Evolutionary conservation across 2,797 vertebrate genomes (phyloP), one percentile per base, ranked within the genome.

Genomic region (Carcharodon carcharias): DNA sequence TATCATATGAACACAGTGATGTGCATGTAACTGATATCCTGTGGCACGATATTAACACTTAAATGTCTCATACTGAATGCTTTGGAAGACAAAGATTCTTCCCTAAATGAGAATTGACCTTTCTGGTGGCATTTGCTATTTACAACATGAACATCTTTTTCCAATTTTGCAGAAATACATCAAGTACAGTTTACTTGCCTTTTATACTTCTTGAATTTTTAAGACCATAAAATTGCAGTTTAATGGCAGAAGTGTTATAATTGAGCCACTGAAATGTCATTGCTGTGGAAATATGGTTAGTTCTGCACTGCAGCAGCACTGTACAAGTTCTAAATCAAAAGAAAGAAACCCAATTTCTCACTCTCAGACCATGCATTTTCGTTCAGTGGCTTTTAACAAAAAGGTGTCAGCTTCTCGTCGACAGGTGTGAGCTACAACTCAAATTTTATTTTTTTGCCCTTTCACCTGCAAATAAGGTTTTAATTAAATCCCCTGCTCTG

Each of bases 241-340:
- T 93, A 45, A 50, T 23, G 61, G 26, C 21, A 40, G 8, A 45
- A 67, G n/a, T 67, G 91, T 40, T 65, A 21, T 31, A 45, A 65
- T n/a, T 93, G 91, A 93, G n/a, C 91, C 91, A 93, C n/a, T 65
- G 40, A 93, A 67, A 93, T 93, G 91, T 93, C 91, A 65, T 21
- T 63, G 91, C 91, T 12, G n/a, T 67, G 40, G 40, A 45, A 67
- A 93, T 67, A 67, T 67, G 91, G 91, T 67, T 93, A 45, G 63
- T 93, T 67, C 21, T 93, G 63, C 9, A 40, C 91, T 67, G 23
- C 91, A 45, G 91, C 40, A 5, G n/a, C n/a, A 4, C n/a, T 93
- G 23, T 40, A 40, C 3, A 65, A 40, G 63, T 67, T 45, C 40
- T 67, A 93, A 93, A 93, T 67, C 91, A 93, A 67, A 21, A 67